phyloP scores from a whole-genome alignment of 2,797 vertebrate species.

The Chromis chromis region DNA sequence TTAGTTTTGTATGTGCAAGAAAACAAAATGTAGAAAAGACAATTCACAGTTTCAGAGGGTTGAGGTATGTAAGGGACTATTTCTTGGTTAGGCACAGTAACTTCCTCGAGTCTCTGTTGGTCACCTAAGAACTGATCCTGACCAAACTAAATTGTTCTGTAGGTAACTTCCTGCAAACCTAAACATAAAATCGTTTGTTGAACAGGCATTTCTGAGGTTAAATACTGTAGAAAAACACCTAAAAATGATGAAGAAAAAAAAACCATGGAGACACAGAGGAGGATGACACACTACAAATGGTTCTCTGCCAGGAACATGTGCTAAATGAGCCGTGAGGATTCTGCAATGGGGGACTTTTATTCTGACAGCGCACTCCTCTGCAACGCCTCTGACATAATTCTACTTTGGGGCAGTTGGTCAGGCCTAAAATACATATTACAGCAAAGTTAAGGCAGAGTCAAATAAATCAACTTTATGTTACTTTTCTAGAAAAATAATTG shows the following conservation, averaged over 20 bases:
- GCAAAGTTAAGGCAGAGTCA: background rate
- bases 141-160: background rate
- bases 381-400: background rate
- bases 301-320: conserved; percentile 26
- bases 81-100: background rate
- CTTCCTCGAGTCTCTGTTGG: background rate
- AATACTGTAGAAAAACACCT: background rate
- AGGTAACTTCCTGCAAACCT: no score
- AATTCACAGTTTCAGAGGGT: no score
- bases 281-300: background rate
- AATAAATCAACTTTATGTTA: background rate
- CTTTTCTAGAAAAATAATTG: background rate
- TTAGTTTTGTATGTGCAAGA: background rate
- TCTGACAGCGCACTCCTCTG: conserved; percentile 11
- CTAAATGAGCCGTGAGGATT: conserved; percentile 24
- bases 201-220: background rate
- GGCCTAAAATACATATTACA: conserved; percentile 11
- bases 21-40: no score
- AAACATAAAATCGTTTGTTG: background rate
- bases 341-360: conserved; percentile 4
- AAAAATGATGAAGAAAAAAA: background rate
- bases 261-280: background rate
- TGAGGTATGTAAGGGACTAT: background rate
- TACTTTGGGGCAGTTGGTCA: background rate
- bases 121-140: background rate